These are phyloP conservation scores for Tragulus kanchil DNA, from an alignment of 2,113 vertebrate species.

Conservation along the genomic window DNA sequence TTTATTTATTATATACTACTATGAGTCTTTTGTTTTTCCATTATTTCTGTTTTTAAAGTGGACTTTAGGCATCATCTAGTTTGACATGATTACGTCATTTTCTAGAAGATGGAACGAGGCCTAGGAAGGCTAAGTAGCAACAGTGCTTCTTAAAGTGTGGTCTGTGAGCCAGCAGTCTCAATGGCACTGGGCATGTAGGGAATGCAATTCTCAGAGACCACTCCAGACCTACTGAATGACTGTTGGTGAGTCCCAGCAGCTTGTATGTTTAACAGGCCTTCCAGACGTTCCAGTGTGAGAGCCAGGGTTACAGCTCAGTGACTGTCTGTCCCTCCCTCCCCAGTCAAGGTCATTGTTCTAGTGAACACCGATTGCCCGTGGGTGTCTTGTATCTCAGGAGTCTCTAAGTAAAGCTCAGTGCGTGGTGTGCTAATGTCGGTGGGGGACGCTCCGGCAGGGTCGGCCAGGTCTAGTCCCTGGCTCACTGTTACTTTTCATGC, in stretches of 20 bases:
- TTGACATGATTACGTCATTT: constrained; percentile 8
- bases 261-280: neutral
- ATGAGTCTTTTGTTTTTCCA: neutral
- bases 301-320: neutral
- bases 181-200: neutral
- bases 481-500: neutral
- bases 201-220: neutral
- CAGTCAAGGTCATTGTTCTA: neutral
- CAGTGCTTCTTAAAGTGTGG: neutral
- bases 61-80: neutral
- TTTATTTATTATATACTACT: neutral
- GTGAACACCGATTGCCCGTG: neutral
- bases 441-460: neutral
- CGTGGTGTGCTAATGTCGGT: neutral
- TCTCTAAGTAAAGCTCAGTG: neutral
- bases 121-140: neutral
- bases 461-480: neutral
- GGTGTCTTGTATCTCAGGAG: neutral
- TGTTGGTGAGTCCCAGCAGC: neutral
- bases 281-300: neutral
- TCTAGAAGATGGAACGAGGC: neutral
- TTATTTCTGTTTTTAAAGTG: neutral
- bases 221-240: neutral
- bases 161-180: neutral
- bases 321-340: neutral